Evolutionary conservation across 2,888 invertebrate species (phyloP).

Genomic region (Osmoderma eremita): DNA sequence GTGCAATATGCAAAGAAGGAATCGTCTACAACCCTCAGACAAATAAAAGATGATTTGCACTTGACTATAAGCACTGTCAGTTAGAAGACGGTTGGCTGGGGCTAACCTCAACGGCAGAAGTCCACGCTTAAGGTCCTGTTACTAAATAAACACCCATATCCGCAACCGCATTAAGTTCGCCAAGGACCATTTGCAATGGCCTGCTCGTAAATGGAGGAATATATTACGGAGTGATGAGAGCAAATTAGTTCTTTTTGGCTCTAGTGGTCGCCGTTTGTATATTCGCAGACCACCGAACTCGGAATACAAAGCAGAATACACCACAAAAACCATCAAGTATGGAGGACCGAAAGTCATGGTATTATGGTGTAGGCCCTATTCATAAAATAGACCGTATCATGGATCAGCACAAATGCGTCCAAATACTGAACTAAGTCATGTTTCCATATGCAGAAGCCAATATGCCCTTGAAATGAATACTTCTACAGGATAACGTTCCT

Average conservation of each 20-base stretch:
- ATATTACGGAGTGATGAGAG: no score
- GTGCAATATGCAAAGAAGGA: no score
- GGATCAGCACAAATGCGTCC: neutral
- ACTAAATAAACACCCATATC: no score
- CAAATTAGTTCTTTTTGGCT: constrained; percentile 1
- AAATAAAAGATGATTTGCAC: constrained; percentile 1
- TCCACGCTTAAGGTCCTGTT: no score
- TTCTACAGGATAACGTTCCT: neutral
- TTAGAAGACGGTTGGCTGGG: constrained; percentile 1
- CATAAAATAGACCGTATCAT: no score
- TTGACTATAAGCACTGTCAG: no score
- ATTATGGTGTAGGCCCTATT: constrained; percentile 3
- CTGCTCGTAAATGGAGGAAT: no score
- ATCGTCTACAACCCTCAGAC: neutral
- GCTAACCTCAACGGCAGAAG: constrained; percentile 1
- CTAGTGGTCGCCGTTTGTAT: neutral
- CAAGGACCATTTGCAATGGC: no score
- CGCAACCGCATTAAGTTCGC: no score
- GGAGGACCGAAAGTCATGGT: neutral
- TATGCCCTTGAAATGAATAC: neutral
- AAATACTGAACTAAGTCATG: constrained; percentile 1
- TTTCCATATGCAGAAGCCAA: no score
- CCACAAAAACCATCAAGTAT: constrained; percentile 2
- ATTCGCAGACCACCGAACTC: constrained; percentile 5
- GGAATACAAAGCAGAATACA: neutral